Evolutionary conservation across 2,797 vertebrate species (phyloP).

Genomic region (Caiman crocodilus): DNA sequence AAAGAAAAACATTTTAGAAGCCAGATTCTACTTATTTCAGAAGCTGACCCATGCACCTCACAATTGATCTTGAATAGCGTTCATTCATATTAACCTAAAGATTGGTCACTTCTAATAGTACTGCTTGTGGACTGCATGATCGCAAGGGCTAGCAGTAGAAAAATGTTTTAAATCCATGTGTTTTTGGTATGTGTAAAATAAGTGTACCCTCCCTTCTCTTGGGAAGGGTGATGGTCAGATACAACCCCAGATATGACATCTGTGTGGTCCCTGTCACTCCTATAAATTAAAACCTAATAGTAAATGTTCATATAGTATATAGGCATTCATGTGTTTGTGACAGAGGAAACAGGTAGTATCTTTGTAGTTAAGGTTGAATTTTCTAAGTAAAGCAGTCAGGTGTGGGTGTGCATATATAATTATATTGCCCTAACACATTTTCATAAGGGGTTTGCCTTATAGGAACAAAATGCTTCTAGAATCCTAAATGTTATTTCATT

Average conservation of each 20-base stretch:
- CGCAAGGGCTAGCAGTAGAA: not conserved
- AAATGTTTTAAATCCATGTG: not conserved
- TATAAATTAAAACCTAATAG: not conserved
- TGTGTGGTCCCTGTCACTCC: not conserved
- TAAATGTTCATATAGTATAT: not conserved
- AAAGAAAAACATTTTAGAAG: not conserved
- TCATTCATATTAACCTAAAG: not conserved
- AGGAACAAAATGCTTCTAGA: not conserved
- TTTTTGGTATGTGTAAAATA: not conserved
- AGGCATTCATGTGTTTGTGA: not conserved
- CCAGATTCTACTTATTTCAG: not conserved
- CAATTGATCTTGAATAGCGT: not conserved
- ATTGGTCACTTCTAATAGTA: not conserved
- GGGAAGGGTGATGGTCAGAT: not conserved
- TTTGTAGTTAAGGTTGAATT: not conserved
- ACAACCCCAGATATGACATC: not conserved
- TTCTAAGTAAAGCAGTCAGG: not conserved
- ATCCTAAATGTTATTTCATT: not conserved
- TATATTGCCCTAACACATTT: slow-evolving; percentile 37
- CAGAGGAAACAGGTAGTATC: not conserved
- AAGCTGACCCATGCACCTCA: not conserved
- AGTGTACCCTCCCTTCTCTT: not conserved
- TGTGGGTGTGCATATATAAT: not conserved
- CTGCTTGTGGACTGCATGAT: not conserved
- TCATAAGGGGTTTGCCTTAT: slow-evolving; percentile 53